Percentiles rank a stretch among this genome's conserved stretches.
These are phyloP conservation scores for Lindbergichthys nudifrons DNA, from an alignment of 2,797 vertebrate species.

Conservation along the genomic window DNA sequence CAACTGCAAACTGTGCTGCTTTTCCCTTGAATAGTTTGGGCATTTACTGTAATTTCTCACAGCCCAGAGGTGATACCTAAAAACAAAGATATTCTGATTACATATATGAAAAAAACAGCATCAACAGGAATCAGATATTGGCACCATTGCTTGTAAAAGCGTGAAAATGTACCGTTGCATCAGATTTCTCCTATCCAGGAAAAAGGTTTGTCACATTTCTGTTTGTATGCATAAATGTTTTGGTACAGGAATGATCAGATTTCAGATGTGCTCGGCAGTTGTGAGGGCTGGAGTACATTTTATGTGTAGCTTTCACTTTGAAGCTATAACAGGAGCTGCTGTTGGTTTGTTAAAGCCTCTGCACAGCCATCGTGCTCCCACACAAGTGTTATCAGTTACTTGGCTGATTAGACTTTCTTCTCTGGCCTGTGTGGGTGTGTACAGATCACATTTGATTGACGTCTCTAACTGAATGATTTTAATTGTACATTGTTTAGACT, in stretches of 20 bases:
- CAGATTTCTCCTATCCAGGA: not conserved
- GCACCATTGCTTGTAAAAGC: not conserved
- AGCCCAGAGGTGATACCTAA: too few species aligned
- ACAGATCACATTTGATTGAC: conserved; percentile 59
- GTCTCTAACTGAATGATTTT: conserved; percentile 28
- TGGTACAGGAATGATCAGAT: not conserved
- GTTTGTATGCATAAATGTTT: conserved; percentile 5
- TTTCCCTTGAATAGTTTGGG: not conserved
- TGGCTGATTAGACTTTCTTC: conserved; percentile 56
- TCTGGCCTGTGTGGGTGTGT: conserved; percentile 60
- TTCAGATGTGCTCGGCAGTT: conserved; percentile 14
- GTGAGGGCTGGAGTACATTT: conserved; percentile 4
- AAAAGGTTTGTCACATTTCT: not conserved
- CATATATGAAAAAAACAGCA: not conserved
- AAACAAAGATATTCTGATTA: too few species aligned
- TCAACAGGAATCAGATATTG: too few species aligned
- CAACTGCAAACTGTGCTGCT: not conserved
- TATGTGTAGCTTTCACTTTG: conserved; percentile 26
- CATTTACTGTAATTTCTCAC: too few species aligned
- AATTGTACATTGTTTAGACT: conserved; percentile 13
- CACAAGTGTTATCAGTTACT: conserved; percentile 52
- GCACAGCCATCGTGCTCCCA: conserved; percentile 49
- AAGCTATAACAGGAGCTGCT: conserved; percentile 27
- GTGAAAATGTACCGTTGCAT: not conserved
- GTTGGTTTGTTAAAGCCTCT: conserved; percentile 36